Evolutionary conservation across 2,888 invertebrate genomes (phyloP).

Genomic region (Heliconius ismenius): DNA sequence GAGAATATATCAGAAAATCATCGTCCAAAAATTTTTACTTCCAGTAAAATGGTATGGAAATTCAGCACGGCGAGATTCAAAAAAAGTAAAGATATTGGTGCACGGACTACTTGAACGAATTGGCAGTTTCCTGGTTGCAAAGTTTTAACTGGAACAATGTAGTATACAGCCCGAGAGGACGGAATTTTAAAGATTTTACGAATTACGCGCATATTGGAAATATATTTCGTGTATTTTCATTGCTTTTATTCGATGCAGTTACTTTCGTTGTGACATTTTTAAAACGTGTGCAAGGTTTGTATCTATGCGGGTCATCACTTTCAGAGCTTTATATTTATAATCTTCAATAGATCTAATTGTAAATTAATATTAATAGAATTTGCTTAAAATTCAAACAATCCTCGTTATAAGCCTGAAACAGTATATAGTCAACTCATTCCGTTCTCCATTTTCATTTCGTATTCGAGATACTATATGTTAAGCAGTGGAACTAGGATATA

Average conservation of each 20-base stretch:
- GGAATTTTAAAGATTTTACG: slow-evolving; percentile 20
- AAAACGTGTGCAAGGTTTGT: background rate
- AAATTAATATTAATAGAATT: too few relatives aligned
- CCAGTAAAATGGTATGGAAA: slow-evolving; percentile 4
- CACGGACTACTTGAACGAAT: slow-evolving; percentile 28
- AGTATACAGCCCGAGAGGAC: slow-evolving; percentile 11
- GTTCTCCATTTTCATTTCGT: too few relatives aligned
- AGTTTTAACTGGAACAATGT: slow-evolving; percentile 17
- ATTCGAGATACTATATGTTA: too few relatives aligned
- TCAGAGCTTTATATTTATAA: background rate
- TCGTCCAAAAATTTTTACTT: slow-evolving; percentile 6
- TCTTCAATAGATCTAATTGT: too few relatives aligned
- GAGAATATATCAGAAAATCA: slow-evolving; percentile 3
- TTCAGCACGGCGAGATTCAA: slow-evolving; percentile 1
- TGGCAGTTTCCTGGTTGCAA: slow-evolving; percentile 29
- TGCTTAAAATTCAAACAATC: too few relatives aligned
- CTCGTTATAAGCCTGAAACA: too few relatives aligned
- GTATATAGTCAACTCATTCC: too few relatives aligned
- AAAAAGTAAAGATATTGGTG: slow-evolving; percentile 27
- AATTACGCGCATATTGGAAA: slow-evolving; percentile 9
- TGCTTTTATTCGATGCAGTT: background rate
- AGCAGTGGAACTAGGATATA: too few relatives aligned
- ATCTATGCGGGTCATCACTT: background rate
- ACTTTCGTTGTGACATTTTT: background rate
- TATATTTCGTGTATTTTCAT: slow-evolving; percentile 1